phyloP scores from a whole-genome alignment of 1,140 invertebrate genomes.

The Chrysoperla carnea region DNA sequence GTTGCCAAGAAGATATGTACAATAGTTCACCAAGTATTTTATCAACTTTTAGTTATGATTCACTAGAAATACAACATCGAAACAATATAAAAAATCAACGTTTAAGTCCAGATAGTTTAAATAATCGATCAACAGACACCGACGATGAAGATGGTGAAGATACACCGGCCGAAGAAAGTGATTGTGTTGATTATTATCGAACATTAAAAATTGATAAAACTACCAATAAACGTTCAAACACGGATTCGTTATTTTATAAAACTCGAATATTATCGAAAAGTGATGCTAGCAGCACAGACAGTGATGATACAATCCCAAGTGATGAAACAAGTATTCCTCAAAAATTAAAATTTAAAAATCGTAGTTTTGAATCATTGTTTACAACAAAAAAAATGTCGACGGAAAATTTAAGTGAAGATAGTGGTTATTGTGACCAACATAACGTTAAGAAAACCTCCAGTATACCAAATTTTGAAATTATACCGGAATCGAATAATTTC shows the following conservation, averaged over 20 bases:
- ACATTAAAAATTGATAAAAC: not conserved
- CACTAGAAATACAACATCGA: conserved; percentile 24
- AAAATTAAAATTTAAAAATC: conserved; percentile 23
- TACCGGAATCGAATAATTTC: conserved; percentile 4
- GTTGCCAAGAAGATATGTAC: conserved; percentile 32
- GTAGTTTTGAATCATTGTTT: conserved; percentile 28
- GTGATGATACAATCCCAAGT: not conserved
- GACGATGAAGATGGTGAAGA: conserved; percentile 6
- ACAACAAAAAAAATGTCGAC: conserved; percentile 35
- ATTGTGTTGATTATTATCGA: not conserved
- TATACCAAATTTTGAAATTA: conserved; percentile 21
- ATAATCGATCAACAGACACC: conserved; percentile 18
- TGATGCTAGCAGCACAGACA: not conserved
- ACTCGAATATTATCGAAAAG: not conserved
- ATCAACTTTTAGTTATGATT: conserved; percentile 34
- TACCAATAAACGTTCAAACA: not conserved
- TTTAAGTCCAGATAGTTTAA: conserved; percentile 33
- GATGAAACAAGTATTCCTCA: conserved; percentile 10
- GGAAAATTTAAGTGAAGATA: conserved; percentile 57
- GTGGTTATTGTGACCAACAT: conserved; percentile 47
- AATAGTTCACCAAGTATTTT: conserved; percentile 24
- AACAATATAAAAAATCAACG: conserved; percentile 19
- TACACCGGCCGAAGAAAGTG: not conserved
- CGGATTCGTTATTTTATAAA: conserved; percentile 1
- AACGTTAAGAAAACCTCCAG: conserved; percentile 24